Conservation (phyloP, 2,888 invertebrate genomes). For the Tiliacea citrago region DNA sequence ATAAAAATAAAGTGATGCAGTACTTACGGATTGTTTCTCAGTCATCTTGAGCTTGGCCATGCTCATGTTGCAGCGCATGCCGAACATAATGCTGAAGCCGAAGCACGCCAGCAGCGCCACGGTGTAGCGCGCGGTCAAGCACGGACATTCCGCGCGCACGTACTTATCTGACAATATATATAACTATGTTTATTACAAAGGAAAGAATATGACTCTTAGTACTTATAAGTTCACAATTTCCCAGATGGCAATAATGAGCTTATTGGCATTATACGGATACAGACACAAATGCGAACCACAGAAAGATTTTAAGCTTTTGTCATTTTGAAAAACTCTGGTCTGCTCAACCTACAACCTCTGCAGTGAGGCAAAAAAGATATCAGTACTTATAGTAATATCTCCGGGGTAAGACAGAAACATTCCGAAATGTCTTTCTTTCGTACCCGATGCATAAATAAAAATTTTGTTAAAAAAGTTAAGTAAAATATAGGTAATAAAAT, state of each 20-base stretch:
- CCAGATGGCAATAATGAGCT: background rate
- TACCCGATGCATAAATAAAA: background rate
- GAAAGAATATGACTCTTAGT: background rate
- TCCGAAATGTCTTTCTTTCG: slow-evolving; percentile 46
- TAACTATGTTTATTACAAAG: background rate
- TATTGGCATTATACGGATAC: background rate
- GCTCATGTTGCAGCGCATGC: slow-evolving; percentile 99
- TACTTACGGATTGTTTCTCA: slow-evolving; percentile 88
- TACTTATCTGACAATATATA: slow-evolving; percentile 97
- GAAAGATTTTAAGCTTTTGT: background rate
- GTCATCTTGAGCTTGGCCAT: slow-evolving; percentile 97
- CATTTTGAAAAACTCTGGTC: background rate
- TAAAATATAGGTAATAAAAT: background rate
- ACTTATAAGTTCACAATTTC: background rate
- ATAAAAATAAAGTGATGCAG: no score
- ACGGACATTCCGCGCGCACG: slow-evolving; percentile 96
- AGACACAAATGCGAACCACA: background rate
- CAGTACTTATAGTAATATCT: background rate
- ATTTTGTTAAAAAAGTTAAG: background rate
- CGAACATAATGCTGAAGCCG: slow-evolving; percentile 98
- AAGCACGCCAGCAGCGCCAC: slow-evolving; percentile 96
- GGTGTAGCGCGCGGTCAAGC: slow-evolving; percentile 96
- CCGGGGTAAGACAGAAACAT: no score
- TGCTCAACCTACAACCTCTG: background rate
- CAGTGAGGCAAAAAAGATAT: background rate